Evolutionary conservation across 2,797 vertebrate species (phyloP).

Genomic region (Acropternis orthonyx): DNA sequence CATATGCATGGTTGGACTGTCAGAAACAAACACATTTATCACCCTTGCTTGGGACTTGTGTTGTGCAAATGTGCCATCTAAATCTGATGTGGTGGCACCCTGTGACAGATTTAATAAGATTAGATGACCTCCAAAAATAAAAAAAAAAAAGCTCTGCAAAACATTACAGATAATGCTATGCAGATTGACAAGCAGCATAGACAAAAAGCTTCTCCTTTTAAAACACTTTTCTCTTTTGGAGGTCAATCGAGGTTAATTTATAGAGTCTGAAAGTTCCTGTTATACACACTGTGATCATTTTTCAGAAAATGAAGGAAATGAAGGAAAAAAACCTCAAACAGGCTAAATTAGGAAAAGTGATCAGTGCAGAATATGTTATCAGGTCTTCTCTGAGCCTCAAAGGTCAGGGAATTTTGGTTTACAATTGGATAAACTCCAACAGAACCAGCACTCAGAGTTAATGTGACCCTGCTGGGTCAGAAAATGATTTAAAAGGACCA

Average conservation of each 20-base stretch:
- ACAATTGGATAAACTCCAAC: constrained; percentile 31
- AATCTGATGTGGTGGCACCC: neutral
- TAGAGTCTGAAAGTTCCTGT: constrained; percentile 15
- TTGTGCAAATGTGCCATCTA: neutral
- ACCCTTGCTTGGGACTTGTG: constrained; percentile 1
- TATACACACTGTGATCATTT: neutral
- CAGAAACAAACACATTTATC: constrained; percentile 52
- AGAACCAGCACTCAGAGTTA: constrained; percentile 42
- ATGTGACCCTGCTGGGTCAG: constrained; percentile 58
- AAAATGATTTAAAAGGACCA: constrained; percentile 15
- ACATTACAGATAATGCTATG: constrained; percentile 50
- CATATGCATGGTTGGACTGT: neutral
- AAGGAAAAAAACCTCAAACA: neutral
- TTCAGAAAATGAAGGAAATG: neutral
- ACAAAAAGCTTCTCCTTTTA: constrained; percentile 43
- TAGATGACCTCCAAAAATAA: constrained; percentile 49
- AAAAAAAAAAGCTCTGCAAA: constrained; percentile 19
- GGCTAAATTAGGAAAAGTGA: constrained; percentile 30
- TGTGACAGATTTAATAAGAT: constrained; percentile 59
- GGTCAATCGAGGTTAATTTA: constrained; percentile 63
- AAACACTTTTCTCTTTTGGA: constrained; percentile 38
- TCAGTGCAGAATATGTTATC: constrained; percentile 51
- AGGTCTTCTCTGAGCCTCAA: constrained; percentile 30
- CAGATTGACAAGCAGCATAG: constrained; percentile 47
- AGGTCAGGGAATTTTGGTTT: constrained; percentile 57